Conservation (phyloP, 2,888 invertebrate species). For the Frankliniella intonsa region DNA sequence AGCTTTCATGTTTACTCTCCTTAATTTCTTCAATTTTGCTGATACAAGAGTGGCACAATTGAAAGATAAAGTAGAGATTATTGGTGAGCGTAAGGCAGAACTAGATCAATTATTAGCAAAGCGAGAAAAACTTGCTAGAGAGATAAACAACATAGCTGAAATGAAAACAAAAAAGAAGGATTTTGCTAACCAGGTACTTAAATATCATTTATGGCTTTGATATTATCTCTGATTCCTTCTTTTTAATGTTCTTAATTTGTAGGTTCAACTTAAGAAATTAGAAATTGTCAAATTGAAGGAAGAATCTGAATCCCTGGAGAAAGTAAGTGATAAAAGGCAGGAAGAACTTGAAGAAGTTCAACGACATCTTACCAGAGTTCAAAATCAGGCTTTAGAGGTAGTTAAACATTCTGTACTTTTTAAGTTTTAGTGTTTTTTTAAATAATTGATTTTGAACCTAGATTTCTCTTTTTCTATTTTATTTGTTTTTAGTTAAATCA, state of each 20-base stretch:
- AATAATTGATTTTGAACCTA: not conserved
- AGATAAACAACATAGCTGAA: not conserved
- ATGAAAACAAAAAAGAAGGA: not conserved
- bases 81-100: not conserved
- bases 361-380: not conserved
- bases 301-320: not conserved
- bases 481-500: not conserved
- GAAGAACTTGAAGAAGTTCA: not conserved
- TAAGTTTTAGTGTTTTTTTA: not conserved
- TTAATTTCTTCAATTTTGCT: not conserved
- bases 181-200: not conserved
- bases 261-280: not conserved
- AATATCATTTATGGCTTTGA: not conserved
- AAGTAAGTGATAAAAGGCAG: conserved; percentile 1
- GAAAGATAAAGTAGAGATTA: not conserved
- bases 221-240: not conserved
- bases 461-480: not conserved
- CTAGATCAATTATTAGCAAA: not conserved
- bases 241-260: not conserved
- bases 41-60: not conserved
- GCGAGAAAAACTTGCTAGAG: not conserved
- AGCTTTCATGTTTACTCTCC: not conserved
- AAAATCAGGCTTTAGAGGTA: not conserved
- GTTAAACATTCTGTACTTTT: not conserved
- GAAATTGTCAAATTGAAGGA: not conserved